phyloP scores from a whole-genome alignment of 1,140 invertebrate species.

The Tetraneura akinire region DNA sequence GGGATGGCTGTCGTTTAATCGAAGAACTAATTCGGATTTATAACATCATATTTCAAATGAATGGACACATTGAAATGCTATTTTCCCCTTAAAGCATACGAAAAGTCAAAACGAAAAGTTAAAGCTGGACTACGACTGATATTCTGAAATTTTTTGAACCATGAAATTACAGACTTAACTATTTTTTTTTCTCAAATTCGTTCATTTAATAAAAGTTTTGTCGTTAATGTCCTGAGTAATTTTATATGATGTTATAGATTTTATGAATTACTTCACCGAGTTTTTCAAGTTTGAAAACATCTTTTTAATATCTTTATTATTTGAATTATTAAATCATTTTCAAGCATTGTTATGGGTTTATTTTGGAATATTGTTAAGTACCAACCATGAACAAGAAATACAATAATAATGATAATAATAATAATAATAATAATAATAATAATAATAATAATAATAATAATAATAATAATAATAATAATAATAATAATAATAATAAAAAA shows the following conservation, averaged over 20 bases:
- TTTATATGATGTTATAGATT: background rate
- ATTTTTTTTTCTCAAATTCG: constrained; percentile 7
- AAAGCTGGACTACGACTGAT: constrained; percentile 4
- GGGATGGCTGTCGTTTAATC: constrained; percentile 29
- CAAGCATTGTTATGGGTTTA: too few species aligned
- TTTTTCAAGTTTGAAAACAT: constrained; percentile 1
- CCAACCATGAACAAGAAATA: too few species aligned
- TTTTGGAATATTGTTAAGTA: too few species aligned
- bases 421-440: too few species aligned
- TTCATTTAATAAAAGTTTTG: constrained; percentile 9
- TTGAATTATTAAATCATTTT: too few species aligned
- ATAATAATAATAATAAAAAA: too few species aligned
- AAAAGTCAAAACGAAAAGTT: constrained; percentile 17
- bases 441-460: too few species aligned
- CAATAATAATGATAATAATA: too few species aligned
- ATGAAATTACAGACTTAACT: constrained; percentile 45
- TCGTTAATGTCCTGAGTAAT: constrained; percentile 13
- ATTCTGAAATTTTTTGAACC: constrained; percentile 29
- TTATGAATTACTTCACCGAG: background rate
- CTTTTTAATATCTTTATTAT: too few species aligned
- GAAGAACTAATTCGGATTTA: constrained; percentile 44
- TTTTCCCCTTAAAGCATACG: background rate
- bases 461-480: too few species aligned
- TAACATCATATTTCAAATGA: constrained; percentile 41
- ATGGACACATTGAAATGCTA: constrained; percentile 35